Percentiles rank a stretch among this genome's conserved stretches.
phyloP scores from a whole-genome alignment of 2,888 invertebrate species.

The Parthenolecanium corni region DNA sequence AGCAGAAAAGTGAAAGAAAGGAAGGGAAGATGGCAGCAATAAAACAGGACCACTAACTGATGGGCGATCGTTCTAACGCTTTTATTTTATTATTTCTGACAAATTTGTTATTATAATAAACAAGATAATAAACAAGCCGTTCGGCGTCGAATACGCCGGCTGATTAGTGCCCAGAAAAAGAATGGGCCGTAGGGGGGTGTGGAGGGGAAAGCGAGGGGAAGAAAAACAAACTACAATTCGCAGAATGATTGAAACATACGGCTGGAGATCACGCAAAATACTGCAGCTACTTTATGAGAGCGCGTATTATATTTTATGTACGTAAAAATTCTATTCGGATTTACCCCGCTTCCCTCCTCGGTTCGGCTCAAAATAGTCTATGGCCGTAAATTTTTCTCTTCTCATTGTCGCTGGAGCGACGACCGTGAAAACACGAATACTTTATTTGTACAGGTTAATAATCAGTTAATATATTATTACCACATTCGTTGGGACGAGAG shows the following conservation, averaged over 20 bases:
- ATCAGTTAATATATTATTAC: no score
- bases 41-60: slow-evolving; percentile 26
- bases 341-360: no score
- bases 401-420: no score
- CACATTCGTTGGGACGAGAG: no score
- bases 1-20: neutral
- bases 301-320: no score
- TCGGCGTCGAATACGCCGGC: neutral
- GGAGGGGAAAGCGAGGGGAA: neutral
- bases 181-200: no score
- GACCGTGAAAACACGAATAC: no score
- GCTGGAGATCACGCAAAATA: slow-evolving; percentile 15
- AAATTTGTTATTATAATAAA: slow-evolving; percentile 28
- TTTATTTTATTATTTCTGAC: slow-evolving; percentile 26
- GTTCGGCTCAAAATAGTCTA: no score
- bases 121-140: slow-evolving; percentile 26
- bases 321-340: no score
- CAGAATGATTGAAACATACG: slow-evolving; percentile 18
- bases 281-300: no score
- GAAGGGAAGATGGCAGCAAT: slow-evolving; percentile 6
- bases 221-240: neutral
- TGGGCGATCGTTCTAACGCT: slow-evolving; percentile 25
- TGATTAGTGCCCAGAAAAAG: neutral
- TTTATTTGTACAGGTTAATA: no score
- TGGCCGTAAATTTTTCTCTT: no score